Evolutionary conservation across 2,888 invertebrate genomes (phyloP).

Genomic region (Rhingia campestris): DNA sequence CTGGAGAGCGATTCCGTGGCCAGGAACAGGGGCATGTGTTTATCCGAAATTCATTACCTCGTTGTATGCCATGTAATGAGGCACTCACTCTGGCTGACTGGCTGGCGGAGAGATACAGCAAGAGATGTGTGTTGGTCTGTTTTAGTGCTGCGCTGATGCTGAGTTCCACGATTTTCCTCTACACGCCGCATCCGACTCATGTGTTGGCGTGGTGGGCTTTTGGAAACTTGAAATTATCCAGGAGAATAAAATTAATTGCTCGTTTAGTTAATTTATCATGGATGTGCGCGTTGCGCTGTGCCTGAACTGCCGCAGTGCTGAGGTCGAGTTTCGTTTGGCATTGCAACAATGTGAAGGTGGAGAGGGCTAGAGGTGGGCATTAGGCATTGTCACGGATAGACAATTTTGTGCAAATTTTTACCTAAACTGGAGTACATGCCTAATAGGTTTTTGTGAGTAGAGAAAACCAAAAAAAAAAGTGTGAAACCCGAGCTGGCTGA

Average conservation of each 20-base stretch:
- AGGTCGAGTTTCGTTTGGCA: conserved; percentile 56
- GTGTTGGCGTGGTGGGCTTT: conserved; percentile 64
- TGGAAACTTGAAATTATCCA: conserved; percentile 71
- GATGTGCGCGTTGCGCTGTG: conserved; percentile 31
- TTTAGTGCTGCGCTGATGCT: not conserved
- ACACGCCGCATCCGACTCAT: not conserved
- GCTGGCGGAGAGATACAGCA: conserved; percentile 5
- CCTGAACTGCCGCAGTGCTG: conserved; percentile 20
- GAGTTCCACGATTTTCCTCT: conserved; percentile 59
- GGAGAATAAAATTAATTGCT: conserved; percentile 73
- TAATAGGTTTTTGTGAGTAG: not conserved
- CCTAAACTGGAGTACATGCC: conserved; percentile 27
- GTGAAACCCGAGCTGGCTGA: conserved; percentile 40
- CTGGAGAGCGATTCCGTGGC: not conserved
- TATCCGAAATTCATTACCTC: conserved; percentile 72
- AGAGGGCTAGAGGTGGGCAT: conserved; percentile 17
- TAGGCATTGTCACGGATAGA: conserved; percentile 66
- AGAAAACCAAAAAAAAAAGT: conserved; percentile 1
- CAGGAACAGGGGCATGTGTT: conserved; percentile 46
- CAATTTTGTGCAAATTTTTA: conserved; percentile 45
- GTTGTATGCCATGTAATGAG: conserved; percentile 69
- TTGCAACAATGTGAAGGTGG: conserved; percentile 12
- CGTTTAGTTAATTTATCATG: conserved; percentile 74
- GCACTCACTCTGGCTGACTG: conserved; percentile 22
- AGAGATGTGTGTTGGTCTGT: conserved; percentile 11